phyloP scores from a whole-genome alignment of 2,888 invertebrate species.

The Polyommatus icarus region DNA sequence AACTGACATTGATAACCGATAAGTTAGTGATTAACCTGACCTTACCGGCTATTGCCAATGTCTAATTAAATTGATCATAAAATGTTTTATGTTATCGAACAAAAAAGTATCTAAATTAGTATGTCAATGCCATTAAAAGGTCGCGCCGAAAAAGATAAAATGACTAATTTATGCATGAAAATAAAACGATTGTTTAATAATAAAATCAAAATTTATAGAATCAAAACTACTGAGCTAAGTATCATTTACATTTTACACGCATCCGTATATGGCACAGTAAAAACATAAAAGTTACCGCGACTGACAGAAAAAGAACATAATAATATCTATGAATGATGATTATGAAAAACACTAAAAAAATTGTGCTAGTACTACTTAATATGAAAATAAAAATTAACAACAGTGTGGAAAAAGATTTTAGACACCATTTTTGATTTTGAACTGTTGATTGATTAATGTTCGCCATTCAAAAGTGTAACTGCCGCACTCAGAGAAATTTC shows the following conservation, averaged over 20 bases:
- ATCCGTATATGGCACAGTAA: neutral
- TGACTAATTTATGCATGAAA: conserved; percentile 1
- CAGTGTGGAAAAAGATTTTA: too few species aligned
- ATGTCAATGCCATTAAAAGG: conserved; percentile 14
- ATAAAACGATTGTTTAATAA: neutral
- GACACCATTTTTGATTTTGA: too few species aligned
- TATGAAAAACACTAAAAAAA: too few species aligned
- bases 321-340: too few species aligned
- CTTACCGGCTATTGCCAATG: conserved; percentile 8
- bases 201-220: neutral
- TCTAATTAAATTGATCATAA: conserved; percentile 20
- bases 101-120: conserved; percentile 24
- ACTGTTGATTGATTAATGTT: too few species aligned
- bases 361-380: too few species aligned
- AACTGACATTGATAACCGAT: neutral
- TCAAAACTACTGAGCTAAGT: neutral
- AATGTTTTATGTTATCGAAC: conserved; percentile 28
- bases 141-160: conserved; percentile 22
- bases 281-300: neutral
- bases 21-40: neutral
- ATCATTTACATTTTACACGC: neutral
- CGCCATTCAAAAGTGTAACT: too few species aligned
- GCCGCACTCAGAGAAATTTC: too few species aligned
- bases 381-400: too few species aligned
- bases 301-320: neutral